Conservation (phyloP, 1,140 invertebrate species). For the Lordiphosa stackelbergi region DNA sequence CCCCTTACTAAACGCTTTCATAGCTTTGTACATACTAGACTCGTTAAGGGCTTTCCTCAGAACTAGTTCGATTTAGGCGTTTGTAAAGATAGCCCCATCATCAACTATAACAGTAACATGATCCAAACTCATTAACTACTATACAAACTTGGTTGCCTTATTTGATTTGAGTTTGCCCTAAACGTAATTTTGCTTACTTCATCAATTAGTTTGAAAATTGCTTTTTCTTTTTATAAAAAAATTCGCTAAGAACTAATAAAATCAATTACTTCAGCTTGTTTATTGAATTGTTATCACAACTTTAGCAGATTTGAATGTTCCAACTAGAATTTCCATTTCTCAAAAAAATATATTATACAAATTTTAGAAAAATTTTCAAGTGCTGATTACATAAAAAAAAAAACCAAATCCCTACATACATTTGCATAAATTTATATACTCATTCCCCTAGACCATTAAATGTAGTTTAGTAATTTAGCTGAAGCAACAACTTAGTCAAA, state of each 20-base stretch:
- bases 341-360: conserved; percentile 29
- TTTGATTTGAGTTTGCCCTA: conserved; percentile 42
- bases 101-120: not conserved
- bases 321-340: conserved; percentile 63
- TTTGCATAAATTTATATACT: conserved; percentile 46
- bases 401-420: conserved; percentile 18
- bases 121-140: not conserved
- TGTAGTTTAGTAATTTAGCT: conserved; percentile 60
- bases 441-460: conserved; percentile 58
- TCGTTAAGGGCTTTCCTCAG: not conserved
- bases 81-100: not conserved
- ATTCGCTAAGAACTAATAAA: no score
- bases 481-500: conserved; percentile 34
- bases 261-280: conserved; percentile 37
- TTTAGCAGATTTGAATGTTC: conserved; percentile 73
- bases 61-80: not conserved
- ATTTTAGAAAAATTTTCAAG: conserved; percentile 74
- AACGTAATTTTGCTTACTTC: conserved; percentile 34
- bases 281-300: conserved; percentile 46
- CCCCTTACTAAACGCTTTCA: not conserved
- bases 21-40: not conserved
- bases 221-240: not conserved
- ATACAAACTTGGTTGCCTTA: conserved; percentile 27
- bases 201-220: conserved; percentile 40
- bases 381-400: conserved; percentile 61